These are phyloP conservation scores for Mormyrus proboscirostris DNA, from an alignment of 2,797 vertebrate genomes.

Conservation along the genomic window DNA sequence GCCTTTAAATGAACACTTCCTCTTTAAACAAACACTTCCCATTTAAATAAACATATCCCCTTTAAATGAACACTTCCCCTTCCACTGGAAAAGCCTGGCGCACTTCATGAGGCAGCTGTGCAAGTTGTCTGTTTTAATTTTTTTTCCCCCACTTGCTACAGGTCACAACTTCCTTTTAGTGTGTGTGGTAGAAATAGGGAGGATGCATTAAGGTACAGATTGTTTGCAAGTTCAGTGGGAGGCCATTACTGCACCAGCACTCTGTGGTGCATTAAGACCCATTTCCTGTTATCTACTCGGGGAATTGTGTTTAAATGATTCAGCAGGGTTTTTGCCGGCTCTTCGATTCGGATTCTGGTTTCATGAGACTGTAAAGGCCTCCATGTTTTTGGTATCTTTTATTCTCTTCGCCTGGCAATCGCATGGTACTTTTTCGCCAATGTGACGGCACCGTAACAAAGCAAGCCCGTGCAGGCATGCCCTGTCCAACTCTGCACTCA, in stretches of 20 bases:
- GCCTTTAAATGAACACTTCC: neutral
- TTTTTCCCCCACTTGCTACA: neutral
- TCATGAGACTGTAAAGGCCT: neutral
- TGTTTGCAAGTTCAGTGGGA: neutral
- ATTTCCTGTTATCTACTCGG: slow-evolving; percentile 11
- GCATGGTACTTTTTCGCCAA: neutral
- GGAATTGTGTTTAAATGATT: slow-evolving; percentile 2
- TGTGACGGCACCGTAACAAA: neutral
- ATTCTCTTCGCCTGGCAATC: neutral
- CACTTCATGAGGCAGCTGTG: neutral
- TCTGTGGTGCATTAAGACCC: neutral
- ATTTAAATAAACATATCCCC: neutral
- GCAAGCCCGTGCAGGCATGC: neutral
- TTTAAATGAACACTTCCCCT: neutral
- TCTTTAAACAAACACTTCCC: neutral
- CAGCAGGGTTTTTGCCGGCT: neutral
- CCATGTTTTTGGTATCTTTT: neutral
- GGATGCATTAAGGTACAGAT: neutral
- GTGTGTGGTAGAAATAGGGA: neutral
- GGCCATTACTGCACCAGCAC: neutral
- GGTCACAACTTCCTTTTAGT: neutral
- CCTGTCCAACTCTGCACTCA: neutral
- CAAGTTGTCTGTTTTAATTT: neutral
- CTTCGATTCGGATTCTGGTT: neutral
- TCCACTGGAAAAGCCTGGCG: neutral